Evolutionary conservation across 2,888 invertebrate species (phyloP), one percentile per base, ranked within the genome.

Genomic region (Hemistola chrysoprasaria): DNA sequence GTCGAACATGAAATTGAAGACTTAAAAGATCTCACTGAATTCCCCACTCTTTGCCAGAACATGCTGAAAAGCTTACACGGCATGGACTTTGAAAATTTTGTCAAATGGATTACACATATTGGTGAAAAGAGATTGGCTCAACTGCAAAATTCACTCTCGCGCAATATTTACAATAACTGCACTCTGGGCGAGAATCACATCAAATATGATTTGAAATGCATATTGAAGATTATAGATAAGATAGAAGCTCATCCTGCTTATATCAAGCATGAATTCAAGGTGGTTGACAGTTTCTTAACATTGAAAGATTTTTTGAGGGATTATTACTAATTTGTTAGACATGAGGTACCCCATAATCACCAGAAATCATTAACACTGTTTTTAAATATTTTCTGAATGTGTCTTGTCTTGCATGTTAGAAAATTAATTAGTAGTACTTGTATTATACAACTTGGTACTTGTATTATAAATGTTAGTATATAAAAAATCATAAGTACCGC

Each of bases 1-100:
- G 95, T 97, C 1, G 91, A 94, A 79, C 86, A 90, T 49, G 97
- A 97, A 87, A 95, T 98, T 41, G 80, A 89, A 11, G 96, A 98
- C 68, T 95, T 95, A 57, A 90, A 79, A 53, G 91, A 92, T 40
- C 94, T 94, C 91, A 68, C 76, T 21, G 86, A 84, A 45, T 98
- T 94, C 92, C 69, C 86, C 28, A 84, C 91, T 11, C 94, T 97
- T 59, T 97, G 97, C 72, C 97, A 98, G 81, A 66, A 93, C 1
- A 92, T 97, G 86, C 80, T 97, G 23, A 93, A 93, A 73, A 92
- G 93, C 7, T 90, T 92, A 10, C 94, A 93, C 86, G 96, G 97
- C 31, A 93, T 96, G 82, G 91, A 97, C 81, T 93, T 92, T 73
- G 64, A 77, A 53, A 90, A 91, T 50, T 96, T 96, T 83, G 87